Evolutionary conservation across 2,113 vertebrate species (phyloP).

Genomic region (Gracilinanus agilis): DNA sequence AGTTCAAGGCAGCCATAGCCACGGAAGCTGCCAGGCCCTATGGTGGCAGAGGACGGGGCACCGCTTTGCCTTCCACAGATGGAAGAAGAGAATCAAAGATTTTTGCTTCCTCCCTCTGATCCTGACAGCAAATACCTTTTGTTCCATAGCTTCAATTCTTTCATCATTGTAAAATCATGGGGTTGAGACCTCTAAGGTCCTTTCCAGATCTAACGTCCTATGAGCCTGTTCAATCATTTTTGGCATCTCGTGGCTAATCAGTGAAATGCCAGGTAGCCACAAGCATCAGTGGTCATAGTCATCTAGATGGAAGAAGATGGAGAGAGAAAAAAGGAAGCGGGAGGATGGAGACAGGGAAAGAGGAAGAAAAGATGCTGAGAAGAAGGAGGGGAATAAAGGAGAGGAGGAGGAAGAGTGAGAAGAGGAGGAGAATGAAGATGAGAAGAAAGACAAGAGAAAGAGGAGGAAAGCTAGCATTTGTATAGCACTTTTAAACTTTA

Average conservation of each 20-base stretch:
- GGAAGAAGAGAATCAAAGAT: background rate
- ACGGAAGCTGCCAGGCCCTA: background rate
- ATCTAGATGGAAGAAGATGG: background rate
- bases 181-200: background rate
- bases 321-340: background rate
- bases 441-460: background rate
- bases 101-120: background rate
- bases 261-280: background rate
- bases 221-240: background rate
- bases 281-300: background rate
- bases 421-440: background rate
- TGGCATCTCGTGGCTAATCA: background rate
- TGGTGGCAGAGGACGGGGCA: background rate
- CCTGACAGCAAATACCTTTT: background rate
- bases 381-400: background rate
- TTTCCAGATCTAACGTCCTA: background rate
- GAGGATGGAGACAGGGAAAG: background rate
- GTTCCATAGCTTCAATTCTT: background rate
- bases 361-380: background rate
- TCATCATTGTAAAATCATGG: background rate
- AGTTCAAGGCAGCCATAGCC: background rate
- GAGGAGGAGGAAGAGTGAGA: background rate
- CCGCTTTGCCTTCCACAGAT: background rate
- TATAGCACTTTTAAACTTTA: background rate
- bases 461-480: background rate